Evolutionary conservation across 2,888 invertebrate genomes (phyloP).

Genomic region (Drosophila buzzatii): DNA sequence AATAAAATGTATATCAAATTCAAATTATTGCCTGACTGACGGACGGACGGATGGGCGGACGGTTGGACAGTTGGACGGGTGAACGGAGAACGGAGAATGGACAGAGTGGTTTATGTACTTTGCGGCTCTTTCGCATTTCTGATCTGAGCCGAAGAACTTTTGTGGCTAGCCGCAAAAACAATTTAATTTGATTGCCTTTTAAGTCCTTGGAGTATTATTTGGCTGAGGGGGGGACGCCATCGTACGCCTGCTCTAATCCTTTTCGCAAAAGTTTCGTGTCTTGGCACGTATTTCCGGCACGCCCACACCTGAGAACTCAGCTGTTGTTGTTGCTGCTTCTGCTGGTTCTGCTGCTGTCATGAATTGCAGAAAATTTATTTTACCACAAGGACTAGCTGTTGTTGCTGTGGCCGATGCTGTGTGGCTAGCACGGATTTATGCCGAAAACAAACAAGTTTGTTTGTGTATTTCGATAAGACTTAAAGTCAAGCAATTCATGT

Average conservation of each 20-base stretch:
- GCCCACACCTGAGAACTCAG: constrained; percentile 36
- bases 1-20: constrained; percentile 29
- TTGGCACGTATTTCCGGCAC: constrained; percentile 64
- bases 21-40: constrained; percentile 33
- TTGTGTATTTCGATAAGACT: constrained; percentile 65
- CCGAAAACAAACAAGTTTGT: constrained; percentile 51
- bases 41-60: neutral
- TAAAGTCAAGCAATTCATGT: constrained; percentile 60
- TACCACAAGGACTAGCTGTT: constrained; percentile 64
- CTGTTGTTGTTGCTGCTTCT: constrained; percentile 23
- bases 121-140: constrained; percentile 15
- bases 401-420: constrained; percentile 17
- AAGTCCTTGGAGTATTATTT: constrained; percentile 57
- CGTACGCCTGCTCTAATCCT: constrained; percentile 56
- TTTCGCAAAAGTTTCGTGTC: constrained; percentile 65
- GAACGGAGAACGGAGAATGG: neutral
- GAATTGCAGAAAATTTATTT: constrained; percentile 76
- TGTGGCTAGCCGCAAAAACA: constrained; percentile 67
- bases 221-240: neutral
- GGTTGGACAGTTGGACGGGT: neutral
- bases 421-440: constrained; percentile 60
- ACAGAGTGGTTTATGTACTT: constrained; percentile 15
- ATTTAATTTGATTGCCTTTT: constrained; percentile 78
- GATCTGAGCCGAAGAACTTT: constrained; percentile 40
- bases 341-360: constrained; percentile 57